Evolutionary conservation across 2,113 vertebrate species (phyloP).

Genomic region (Arenaria interpres): DNA sequence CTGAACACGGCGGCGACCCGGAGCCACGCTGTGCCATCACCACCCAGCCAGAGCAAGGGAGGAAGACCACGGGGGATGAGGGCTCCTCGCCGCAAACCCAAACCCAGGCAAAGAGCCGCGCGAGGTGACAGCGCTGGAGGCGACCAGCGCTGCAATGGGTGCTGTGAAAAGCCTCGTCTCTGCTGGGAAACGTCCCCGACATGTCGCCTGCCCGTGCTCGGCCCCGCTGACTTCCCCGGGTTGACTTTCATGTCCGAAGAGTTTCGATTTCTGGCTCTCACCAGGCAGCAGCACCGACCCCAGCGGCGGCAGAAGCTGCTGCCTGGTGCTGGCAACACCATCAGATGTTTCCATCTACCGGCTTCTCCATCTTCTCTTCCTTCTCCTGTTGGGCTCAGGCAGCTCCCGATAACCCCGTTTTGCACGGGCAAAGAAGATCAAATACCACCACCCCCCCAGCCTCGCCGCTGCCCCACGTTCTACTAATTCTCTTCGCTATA

Average conservation of each 20-base stretch:
- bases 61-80: background rate
- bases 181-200: background rate
- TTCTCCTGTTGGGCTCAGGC: background rate
- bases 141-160: fast-evolving
- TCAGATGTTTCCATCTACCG: background rate
- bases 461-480: background rate
- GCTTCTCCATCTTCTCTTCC: background rate
- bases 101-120: background rate
- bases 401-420: fast-evolving
- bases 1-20: background rate
- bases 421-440: background rate
- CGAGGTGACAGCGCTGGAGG: background rate
- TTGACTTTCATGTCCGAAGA: background rate
- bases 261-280: background rate
- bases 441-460: background rate
- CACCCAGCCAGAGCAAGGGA: background rate
- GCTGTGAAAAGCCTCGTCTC: background rate
- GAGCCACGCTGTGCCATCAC: too few species aligned
- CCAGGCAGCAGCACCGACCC: background rate
- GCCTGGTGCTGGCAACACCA: fast-evolving
- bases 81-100: background rate
- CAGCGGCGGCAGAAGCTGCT: background rate
- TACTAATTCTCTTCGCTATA: background rate
- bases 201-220: fast-evolving
- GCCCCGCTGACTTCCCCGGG: background rate